Conservation (phyloP, 2,888 invertebrate species). For the Oscheius sp. region DNA sequence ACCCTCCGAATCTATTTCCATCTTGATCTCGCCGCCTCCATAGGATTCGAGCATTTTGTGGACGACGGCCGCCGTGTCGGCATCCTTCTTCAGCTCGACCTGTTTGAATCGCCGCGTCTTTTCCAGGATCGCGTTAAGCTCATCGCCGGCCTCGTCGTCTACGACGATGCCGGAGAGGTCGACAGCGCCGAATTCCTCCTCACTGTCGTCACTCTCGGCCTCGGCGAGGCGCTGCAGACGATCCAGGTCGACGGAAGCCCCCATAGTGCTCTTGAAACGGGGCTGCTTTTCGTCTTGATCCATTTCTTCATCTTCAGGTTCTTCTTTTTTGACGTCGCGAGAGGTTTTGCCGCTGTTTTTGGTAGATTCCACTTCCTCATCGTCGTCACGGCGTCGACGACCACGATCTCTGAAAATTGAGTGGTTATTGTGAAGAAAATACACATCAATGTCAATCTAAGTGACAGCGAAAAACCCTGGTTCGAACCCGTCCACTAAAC, state of each 20-base stretch:
- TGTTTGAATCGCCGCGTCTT: constrained; percentile 57
- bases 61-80: constrained; percentile 26
- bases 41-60: constrained; percentile 23
- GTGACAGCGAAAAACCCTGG: no score
- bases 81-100: constrained; percentile 34
- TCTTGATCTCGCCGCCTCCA: constrained; percentile 42
- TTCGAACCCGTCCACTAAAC: no score
- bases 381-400: constrained; percentile 36
- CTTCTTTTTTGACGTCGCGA: constrained; percentile 26
- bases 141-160: constrained; percentile 72
- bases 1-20: constrained; percentile 57
- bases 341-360: background rate
- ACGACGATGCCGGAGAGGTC: constrained; percentile 64
- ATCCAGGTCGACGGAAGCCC: constrained; percentile 54
- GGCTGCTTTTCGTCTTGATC: constrained; percentile 36
- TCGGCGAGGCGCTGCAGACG: constrained; percentile 46
- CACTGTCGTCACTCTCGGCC: constrained; percentile 52
- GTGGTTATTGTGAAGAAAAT: background rate
- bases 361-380: constrained; percentile 37
- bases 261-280: constrained; percentile 48
- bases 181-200: constrained; percentile 59
- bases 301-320: constrained; percentile 32
- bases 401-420: constrained; percentile 28
- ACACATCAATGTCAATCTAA: background rate
- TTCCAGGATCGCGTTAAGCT: constrained; percentile 64